Conservation (phyloP, 64 coral and sea anemone genomes). For the Astreopora myriophthalma region DNA sequence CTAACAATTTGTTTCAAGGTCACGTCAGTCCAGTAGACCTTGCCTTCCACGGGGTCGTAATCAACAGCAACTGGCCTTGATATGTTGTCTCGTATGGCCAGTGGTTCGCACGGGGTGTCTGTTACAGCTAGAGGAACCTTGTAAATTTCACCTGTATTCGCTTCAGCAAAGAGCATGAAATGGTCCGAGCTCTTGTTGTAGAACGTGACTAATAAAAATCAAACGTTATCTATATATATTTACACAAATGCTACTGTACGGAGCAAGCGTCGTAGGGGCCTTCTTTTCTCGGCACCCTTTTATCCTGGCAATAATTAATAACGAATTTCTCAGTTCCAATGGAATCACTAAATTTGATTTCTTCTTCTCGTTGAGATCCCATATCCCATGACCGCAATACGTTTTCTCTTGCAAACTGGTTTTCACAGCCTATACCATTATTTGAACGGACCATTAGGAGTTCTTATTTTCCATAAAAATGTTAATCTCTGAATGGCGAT, state of each 20-base stretch:
- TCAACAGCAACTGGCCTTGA: slow-evolving; percentile 43
- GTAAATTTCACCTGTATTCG: slow-evolving; percentile 30
- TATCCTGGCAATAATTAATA: too few relatives aligned
- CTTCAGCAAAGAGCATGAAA: slow-evolving; percentile 54
- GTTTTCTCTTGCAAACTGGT: not conserved
- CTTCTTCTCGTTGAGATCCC: not conserved
- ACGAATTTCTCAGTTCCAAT: not conserved
- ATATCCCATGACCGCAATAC: not conserved
- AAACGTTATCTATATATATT: not conserved
- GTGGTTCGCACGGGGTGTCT: slow-evolving; percentile 5
- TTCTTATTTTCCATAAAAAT: too few relatives aligned
- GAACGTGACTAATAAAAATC: not conserved
- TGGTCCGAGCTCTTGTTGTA: not conserved
- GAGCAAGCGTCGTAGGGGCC: not conserved
- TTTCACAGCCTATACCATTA: not conserved
- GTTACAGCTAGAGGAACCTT: slow-evolving; percentile 12
- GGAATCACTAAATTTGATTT: not conserved
- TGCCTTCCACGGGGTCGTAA: slow-evolving; percentile 43
- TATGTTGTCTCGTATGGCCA: slow-evolving; percentile 4
- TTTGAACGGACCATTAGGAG: not conserved
- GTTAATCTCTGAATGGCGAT: too few relatives aligned
- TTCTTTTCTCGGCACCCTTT: not conserved
- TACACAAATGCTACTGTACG: not conserved
- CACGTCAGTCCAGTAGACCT: slow-evolving; percentile 75
- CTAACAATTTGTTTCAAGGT: slow-evolving; percentile 6